Percentiles rank a stretch among this genome's conserved stretches.
Evolutionary conservation across 2,888 invertebrate genomes (phyloP).

Genomic region (Phrixothrix hirtus): DNA sequence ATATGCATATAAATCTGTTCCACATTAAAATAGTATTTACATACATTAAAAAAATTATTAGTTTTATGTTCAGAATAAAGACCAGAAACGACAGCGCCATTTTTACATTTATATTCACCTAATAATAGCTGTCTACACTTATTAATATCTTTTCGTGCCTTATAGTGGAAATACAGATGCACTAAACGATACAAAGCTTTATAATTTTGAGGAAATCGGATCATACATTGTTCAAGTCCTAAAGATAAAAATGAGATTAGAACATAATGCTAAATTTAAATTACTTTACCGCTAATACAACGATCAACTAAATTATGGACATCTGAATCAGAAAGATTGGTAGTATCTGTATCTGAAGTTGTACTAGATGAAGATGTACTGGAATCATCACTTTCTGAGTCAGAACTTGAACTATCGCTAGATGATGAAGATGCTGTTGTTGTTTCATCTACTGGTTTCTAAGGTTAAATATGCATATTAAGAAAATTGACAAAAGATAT

Average conservation of each 20-base stretch:
- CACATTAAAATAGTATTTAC: too few relatives aligned
- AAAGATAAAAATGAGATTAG: slow-evolving; percentile 51
- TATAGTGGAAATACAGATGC: slow-evolving; percentile 76
- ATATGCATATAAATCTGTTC: too few relatives aligned
- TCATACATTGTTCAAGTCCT: slow-evolving; percentile 82
- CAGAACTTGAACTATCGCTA: slow-evolving; percentile 57
- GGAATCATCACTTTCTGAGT: slow-evolving; percentile 60
- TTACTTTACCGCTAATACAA: slow-evolving; percentile 49
- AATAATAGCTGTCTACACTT: slow-evolving; percentile 74
- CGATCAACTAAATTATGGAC: slow-evolving; percentile 48
- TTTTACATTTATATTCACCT: slow-evolving; percentile 68
- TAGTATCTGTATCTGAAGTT: slow-evolving; percentile 43
- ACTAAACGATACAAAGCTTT: slow-evolving; percentile 89
- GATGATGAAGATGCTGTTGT: slow-evolving; percentile 61
- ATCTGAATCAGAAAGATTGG: slow-evolving; percentile 49
- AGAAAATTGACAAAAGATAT: too few relatives aligned
- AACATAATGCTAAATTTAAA: not conserved
- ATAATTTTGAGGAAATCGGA: slow-evolving; percentile 87
- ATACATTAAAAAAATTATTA: slow-evolving; percentile 86
- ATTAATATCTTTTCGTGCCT: slow-evolving; percentile 67
- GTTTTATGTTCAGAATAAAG: slow-evolving; percentile 83
- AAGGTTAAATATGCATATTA: not conserved
- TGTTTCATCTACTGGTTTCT: slow-evolving; percentile 43
- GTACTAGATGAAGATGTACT: slow-evolving; percentile 53
- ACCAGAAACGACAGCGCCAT: slow-evolving; percentile 72